phyloP scores from a whole-genome alignment of 1,140 invertebrate species.

The Sarcophaga peregrina region DNA sequence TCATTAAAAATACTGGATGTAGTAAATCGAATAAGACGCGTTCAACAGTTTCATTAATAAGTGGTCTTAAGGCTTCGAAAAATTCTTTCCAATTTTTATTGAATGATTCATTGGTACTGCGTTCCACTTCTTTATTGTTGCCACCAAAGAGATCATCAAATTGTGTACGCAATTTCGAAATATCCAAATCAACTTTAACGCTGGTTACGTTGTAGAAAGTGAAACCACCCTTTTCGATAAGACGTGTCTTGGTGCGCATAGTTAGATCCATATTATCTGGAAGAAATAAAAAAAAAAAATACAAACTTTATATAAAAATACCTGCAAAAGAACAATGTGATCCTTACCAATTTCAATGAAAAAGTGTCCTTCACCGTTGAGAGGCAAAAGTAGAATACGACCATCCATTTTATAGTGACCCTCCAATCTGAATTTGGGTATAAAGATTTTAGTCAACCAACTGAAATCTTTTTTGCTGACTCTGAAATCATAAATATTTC shows the following conservation, averaged over 20 bases:
- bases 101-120: constrained; percentile 73
- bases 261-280: constrained; percentile 73
- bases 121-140: constrained; percentile 65
- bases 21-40: constrained; percentile 72
- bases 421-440: constrained; percentile 75
- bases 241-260: constrained; percentile 71
- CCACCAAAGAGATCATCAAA: constrained; percentile 46
- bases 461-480: constrained; percentile 74
- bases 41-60: constrained; percentile 72
- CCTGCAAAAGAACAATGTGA: too few species aligned
- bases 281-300: constrained; percentile 22
- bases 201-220: constrained; percentile 72
- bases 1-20: constrained; percentile 71
- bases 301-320: not conserved
- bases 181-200: constrained; percentile 70
- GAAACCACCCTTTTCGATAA: constrained; percentile 72
- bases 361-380: constrained; percentile 74
- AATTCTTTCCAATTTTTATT: constrained; percentile 74
- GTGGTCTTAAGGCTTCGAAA: constrained; percentile 71
- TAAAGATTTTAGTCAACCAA: constrained; percentile 72
- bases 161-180: constrained; percentile 40
- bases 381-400: constrained; percentile 76
- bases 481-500: constrained; percentile 54
- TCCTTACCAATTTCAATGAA: constrained; percentile 75
- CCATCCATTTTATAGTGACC: constrained; percentile 76